Evolutionary conservation across 2,113 vertebrate species (phyloP), one percentile per base, ranked within the genome.

Genomic region (Ictalurus punctatus): DNA sequence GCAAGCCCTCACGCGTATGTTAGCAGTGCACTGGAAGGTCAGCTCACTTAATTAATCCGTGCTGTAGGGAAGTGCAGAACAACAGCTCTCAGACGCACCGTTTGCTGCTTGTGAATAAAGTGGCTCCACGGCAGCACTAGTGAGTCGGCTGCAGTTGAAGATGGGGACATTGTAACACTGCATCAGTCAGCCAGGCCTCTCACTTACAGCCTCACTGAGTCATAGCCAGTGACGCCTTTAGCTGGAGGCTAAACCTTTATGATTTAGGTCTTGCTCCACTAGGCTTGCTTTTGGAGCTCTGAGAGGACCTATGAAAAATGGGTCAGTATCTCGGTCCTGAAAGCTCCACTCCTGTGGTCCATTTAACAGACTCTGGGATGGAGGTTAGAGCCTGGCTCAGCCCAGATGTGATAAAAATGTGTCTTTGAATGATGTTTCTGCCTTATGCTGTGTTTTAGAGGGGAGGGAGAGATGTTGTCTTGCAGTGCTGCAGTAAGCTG

Each of bases 1-100:
- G 58, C 54, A 74, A 88, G 89, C 81, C 90, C 86, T 37, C n/a
- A 86, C 84, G 81, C 84, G 44, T 90, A 40, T 90, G 76, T 87
- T 85, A 76, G 76, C 81, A 81, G 87, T 86, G 83, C 92, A 83
- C 30, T 23, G 23, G 67, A 90, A 92, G 90, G 89, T 91, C 92
- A 91, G 19, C 61, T 71, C 52, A 61, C 65, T 89, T 88, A 85
- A 92, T 90, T 59, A 89, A 88, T 86, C 89, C 52, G 56, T 86
- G 84, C 86, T 74, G 34, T 69, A 78, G 79, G 83, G 76, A 85
- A 63, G 44, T 69, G 37, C 30, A 44, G 81, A 90, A 76, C 61
- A 85, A 88, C 63, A 65, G 48, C 87, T 82, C 74, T 86, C 69
- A 69, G 74, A 65, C 69, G 54, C 74, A 44, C 54, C 78, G 56